Evolutionary conservation across 2,888 invertebrate species (phyloP), one percentile per base, ranked within the genome.

Genomic region (Poecilobothrus nobilitatus): DNA sequence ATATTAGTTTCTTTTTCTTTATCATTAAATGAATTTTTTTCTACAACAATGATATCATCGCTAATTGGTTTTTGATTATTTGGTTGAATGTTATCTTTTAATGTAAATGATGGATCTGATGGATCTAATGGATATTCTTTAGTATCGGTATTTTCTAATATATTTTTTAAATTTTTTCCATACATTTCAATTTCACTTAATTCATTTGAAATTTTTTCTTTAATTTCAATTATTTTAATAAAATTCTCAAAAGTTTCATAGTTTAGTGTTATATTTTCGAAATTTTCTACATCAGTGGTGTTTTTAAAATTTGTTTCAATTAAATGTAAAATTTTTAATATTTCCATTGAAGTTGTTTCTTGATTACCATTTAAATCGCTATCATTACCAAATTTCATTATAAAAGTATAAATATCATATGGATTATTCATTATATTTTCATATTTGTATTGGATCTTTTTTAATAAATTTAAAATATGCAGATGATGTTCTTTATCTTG

Each of bases 131-230:
- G n/a, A n/a, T n/a, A n/a, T 4, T 53, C 18, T 53, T 15, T 53
- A 2, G 15, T 18, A 18, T 18, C 53, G 18, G 15, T 27, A 5
- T 12, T 41, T 41, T 41, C 15, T 41, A 41, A 18, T n/a, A 18
- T 53, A 53, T 53, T 15, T n/a, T 63, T 18, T 15, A 27, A 7
- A 18, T 1, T 64, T 1, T 1, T 18, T 20, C 10, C 20, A 34
- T 9, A n/a, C 7, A 10, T 65, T 65, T 65, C 10, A 4, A 20
- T 9, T 65, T 65, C 21, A 7, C 34, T 37, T 7, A 64, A 22
- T 7, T 33, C 33, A n/a, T 78, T 76, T 8, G 76, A 74, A 74
- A 80, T 74, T 1, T 78, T 76, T 41, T 76, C 78, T 7, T 78
- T 78, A 62, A 79, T 76, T 18, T 76, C 76, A 0, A 75, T 73